Conservation (phyloP, 2,113 vertebrate species). For the Dipodomys ordii region DNA sequence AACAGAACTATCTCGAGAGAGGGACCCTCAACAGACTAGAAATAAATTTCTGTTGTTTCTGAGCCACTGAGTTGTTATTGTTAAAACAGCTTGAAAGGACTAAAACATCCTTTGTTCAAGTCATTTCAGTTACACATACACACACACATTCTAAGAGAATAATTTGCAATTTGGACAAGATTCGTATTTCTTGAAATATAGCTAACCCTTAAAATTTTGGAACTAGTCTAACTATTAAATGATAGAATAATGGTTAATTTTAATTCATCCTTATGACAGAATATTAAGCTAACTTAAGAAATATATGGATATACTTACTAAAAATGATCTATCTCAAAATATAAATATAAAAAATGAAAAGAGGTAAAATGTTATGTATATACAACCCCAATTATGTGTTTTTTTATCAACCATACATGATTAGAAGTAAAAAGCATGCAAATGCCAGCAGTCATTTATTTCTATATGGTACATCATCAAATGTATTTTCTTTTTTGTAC, state of each 20-base stretch:
- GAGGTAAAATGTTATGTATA: not conserved
- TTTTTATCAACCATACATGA: not conserved
- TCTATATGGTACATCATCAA: not conserved
- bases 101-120: not conserved
- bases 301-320: slow-evolving; percentile 5
- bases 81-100: not conserved
- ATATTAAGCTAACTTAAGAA: slow-evolving; percentile 44
- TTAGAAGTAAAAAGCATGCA: not conserved
- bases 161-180: not conserved
- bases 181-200: slow-evolving; percentile 10
- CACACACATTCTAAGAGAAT: not conserved
- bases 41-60: not conserved
- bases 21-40: not conserved
- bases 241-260: not conserved
- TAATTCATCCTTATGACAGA: not conserved
- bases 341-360: slow-evolving; percentile 7
- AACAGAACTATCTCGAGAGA: not conserved
- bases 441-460: not conserved
- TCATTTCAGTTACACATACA: too few relatives aligned
- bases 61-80: not conserved
- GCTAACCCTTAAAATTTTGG: not conserved
- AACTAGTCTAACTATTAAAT: not conserved
- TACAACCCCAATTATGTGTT: not conserved
- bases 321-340: not conserved
- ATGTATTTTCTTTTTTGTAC: not conserved